Conservation (phyloP, 2,888 invertebrate species). For the Mythimna pallens region DNA sequence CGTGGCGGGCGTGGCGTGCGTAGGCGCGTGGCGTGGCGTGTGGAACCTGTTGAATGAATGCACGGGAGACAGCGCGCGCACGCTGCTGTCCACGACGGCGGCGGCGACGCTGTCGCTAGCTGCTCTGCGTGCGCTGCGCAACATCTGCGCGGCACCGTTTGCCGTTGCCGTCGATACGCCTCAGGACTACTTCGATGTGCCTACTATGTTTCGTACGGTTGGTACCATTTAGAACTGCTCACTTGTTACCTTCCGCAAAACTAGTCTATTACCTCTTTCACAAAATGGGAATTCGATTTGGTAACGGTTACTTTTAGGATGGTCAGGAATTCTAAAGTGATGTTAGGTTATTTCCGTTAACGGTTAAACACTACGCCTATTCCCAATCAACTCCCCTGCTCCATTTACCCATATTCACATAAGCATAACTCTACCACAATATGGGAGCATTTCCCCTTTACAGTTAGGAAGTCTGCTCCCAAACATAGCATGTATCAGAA, state of each 20-base stretch:
- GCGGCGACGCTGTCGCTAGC: conserved; percentile 93
- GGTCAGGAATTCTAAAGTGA: neutral
- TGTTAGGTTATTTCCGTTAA: conserved; percentile 26
- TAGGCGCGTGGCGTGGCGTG: conserved; percentile 96
- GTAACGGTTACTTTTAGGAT: neutral
- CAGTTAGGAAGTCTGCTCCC: neutral
- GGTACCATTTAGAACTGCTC: conserved; percentile 80
- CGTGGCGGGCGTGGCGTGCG: conserved; percentile 94
- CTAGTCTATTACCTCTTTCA: neutral
- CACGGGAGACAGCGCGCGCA: conserved; percentile 91
- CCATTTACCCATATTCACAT: conserved; percentile 54
- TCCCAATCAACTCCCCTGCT: conserved; percentile 47
- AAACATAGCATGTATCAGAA: neutral
- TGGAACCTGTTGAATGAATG: conserved; percentile 95
- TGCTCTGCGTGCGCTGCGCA: conserved; percentile 93
- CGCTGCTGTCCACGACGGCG: conserved; percentile 92
- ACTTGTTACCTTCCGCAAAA: neutral
- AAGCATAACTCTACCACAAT: conserved; percentile 26
- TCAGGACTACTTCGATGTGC: conserved; percentile 95
- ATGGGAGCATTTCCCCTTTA: conserved; percentile 21
- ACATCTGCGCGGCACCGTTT: conserved; percentile 96
- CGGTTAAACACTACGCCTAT: conserved; percentile 31
- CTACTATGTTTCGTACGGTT: conserved; percentile 96
- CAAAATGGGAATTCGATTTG: neutral
- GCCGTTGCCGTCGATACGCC: conserved; percentile 94